Evolutionary conservation across 1,140 invertebrate genomes (phyloP), one percentile per base, ranked within the genome.

Genomic region (Matsumurasca onukii): DNA sequence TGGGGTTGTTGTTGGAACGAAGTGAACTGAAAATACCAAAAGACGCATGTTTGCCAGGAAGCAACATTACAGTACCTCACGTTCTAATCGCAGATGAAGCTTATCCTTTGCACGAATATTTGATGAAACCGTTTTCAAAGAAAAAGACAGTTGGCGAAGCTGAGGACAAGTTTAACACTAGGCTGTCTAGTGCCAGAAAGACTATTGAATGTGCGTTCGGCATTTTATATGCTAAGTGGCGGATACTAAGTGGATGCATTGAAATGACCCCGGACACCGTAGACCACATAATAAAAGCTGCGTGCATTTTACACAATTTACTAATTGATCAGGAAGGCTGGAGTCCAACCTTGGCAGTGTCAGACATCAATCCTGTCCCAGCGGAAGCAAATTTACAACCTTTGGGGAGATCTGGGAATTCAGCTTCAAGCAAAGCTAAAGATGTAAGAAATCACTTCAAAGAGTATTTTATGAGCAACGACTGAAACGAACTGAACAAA

Each of bases 31-130:
- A 3, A 12, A 31, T 61, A 15, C 57, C 57, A 3, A 29, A 31
- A 25, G 57, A 61, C 3, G 20, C 3, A 3, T 61, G 57, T 61
- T 61, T 61, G 57, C 57, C 57, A 15, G 2, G 9, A 27, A 27
- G 12, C 22, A 61, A 61, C 24, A 25, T 61, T 5, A 61, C n/a
- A n/a, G n/a, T n/a, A n/a, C n/a, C n/a, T n/a, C n/a, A n/a, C n/a
- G n/a, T n/a, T n/a, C n/a, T n/a, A 12, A 61, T 61, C 20, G 57
- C 57, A 31, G 57, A 61, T 61, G 25, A 61, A 31, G 57, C 57
- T 2, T 61, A 25, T 27, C 57, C 57, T 24, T 61, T 61, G 57
- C 12, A 3, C 57, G 57, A 25, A 27, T n/a, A n/a, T n/a, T n/a
- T n/a, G n/a, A n/a, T n/a, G n/a, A n/a, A n/a, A n/a, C n/a, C n/a